Evolutionary conservation across 1,140 invertebrate genomes (phyloP).

Genomic region (Drosophila nigrodunni): DNA sequence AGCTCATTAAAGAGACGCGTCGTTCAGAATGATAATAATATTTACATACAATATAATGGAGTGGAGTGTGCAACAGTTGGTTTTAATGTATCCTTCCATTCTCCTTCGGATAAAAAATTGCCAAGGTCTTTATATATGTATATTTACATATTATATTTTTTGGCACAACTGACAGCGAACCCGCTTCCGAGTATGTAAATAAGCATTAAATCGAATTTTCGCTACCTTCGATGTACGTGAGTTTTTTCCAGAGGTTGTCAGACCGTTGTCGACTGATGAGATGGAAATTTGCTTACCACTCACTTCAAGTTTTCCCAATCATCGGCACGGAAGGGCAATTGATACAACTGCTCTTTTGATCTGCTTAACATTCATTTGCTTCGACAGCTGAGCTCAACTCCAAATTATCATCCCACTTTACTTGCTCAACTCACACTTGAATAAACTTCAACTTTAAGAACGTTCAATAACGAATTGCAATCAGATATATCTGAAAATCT

Average conservation of each 20-base stretch:
- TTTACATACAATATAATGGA: constrained; percentile 12
- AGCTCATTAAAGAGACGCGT: neutral
- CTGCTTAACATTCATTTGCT: constrained; percentile 55
- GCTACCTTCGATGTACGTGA: constrained; percentile 49
- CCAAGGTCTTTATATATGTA: neutral
- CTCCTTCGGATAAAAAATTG: neutral
- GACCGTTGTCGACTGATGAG: constrained; percentile 12
- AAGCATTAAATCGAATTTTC: constrained; percentile 78
- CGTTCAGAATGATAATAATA: neutral
- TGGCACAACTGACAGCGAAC: constrained; percentile 3
- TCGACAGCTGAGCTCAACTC: constrained; percentile 48
- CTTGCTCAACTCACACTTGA: constrained; percentile 38
- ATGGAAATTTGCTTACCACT: constrained; percentile 51
- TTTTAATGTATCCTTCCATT: neutral
- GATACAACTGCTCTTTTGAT: constrained; percentile 72
- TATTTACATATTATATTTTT: constrained; percentile 12
- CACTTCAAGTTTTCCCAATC: constrained; percentile 69
- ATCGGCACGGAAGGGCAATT: constrained; percentile 63
- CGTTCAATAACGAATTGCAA: no score
- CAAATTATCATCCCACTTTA: constrained; percentile 34
- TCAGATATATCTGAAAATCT: no score
- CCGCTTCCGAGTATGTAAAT: constrained; percentile 66
- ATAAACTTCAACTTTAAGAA: constrained; percentile 23
- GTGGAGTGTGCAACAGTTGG: constrained; percentile 13
- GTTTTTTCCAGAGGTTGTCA: constrained; percentile 13